Conservation (phyloP, 2,888 invertebrate genomes). For the Hydrotaea diabolus region DNA sequence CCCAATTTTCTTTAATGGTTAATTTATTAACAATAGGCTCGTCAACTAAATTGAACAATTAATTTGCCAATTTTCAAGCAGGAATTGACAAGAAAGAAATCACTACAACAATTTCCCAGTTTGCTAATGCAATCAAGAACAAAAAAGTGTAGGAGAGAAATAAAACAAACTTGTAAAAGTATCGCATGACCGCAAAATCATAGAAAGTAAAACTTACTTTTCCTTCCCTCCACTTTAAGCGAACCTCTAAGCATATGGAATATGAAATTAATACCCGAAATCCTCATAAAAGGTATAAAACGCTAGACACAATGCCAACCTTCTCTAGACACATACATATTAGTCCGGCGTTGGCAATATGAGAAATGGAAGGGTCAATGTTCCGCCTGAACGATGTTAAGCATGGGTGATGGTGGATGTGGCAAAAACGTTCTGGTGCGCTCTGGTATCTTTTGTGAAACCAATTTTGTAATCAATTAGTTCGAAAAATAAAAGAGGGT, state of each 20-base stretch:
- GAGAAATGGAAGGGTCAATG: conserved; percentile 34
- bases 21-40: conserved; percentile 65
- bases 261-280: conserved; percentile 52
- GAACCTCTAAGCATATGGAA: conserved; percentile 43
- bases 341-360: neutral
- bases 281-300: conserved; percentile 26
- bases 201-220: conserved; percentile 36
- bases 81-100: conserved; percentile 41
- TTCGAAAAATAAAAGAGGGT: conserved; percentile 29
- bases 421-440: neutral
- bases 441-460: conserved; percentile 30
- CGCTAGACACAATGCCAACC: neutral
- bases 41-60: conserved; percentile 70
- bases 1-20: conserved; percentile 50
- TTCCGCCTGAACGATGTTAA: neutral
- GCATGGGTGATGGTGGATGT: conserved; percentile 8
- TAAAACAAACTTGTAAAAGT: conserved; percentile 56
- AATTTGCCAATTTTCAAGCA: conserved; percentile 64
- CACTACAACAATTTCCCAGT: conserved; percentile 18
- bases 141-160: too few species aligned
- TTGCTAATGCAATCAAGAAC: conserved; percentile 56
- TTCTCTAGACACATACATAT: neutral
- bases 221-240: conserved; percentile 16
- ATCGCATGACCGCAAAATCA: conserved; percentile 64
- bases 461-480: conserved; percentile 54